Evolutionary conservation across 2,113 vertebrate species (phyloP).

Genomic region (Scomber scombrus): DNA sequence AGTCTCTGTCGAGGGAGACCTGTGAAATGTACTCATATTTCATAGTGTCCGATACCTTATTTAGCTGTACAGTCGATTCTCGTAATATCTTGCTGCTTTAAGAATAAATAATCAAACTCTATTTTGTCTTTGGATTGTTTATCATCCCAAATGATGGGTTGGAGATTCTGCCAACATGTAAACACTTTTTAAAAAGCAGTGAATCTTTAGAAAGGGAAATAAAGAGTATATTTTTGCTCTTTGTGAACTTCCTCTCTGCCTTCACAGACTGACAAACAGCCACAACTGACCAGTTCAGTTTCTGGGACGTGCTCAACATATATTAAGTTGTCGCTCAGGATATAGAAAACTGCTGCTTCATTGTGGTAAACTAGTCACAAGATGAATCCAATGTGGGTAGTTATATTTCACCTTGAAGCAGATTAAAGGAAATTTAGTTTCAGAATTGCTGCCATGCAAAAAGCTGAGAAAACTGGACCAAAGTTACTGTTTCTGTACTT

Average conservation of each 20-base stretch:
- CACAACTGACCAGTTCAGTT: neutral
- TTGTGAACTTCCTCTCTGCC: neutral
- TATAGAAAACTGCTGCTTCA: neutral
- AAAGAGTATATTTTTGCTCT: neutral
- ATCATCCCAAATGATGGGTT: neutral
- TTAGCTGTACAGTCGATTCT: conserved; percentile 88
- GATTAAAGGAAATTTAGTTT: neutral
- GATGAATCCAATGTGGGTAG: neutral
- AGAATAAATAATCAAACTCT: conserved; percentile 80
- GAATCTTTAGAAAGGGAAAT: neutral
- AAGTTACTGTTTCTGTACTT: neutral
- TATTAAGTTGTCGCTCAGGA: neutral
- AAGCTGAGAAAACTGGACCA: too few species aligned
- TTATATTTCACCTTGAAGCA: neutral
- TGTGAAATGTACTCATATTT: conserved; percentile 39
- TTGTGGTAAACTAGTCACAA: accelerated
- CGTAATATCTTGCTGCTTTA: conserved; percentile 81
- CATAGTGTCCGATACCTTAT: conserved; percentile 54
- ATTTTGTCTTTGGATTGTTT: conserved; percentile 9
- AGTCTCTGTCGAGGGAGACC: conserved; percentile 51
- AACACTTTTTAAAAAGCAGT: neutral
- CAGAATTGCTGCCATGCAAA: neutral
- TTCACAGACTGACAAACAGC: neutral
- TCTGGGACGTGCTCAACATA: too few species aligned
- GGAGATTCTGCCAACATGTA: neutral